Percentiles rank a stretch among this genome's conserved stretches.
These are phyloP conservation scores for Porphyrio hochstetteri DNA, from an alignment of 2,113 vertebrate genomes.

Conservation along the genomic window DNA sequence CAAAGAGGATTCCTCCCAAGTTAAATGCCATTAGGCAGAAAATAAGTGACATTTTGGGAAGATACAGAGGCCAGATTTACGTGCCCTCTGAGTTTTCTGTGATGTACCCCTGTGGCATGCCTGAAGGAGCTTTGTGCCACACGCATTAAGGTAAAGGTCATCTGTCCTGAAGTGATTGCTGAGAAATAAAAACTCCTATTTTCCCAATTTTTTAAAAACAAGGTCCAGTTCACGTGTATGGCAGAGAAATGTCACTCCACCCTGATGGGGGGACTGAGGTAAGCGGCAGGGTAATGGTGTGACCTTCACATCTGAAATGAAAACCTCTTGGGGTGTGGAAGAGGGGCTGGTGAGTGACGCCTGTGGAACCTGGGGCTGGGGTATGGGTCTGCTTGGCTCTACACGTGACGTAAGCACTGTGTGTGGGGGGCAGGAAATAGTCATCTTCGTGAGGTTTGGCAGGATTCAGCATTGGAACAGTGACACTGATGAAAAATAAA, in stretches of 20 bases:
- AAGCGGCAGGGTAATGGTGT: background rate
- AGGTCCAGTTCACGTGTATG: background rate
- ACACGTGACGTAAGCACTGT: rapidly evolving
- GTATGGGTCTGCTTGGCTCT: background rate
- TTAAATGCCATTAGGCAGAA: background rate
- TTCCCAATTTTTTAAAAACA: background rate
- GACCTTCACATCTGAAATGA: background rate
- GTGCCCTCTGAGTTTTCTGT: background rate
- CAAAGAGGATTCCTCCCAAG: background rate
- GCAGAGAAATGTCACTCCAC: background rate
- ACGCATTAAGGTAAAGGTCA: background rate
- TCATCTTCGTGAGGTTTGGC: background rate
- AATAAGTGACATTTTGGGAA: conserved; percentile 13
- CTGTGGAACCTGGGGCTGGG: background rate
- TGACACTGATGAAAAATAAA: background rate
- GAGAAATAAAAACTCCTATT: background rate
- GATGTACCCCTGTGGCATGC: background rate
- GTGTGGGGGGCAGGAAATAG: background rate
- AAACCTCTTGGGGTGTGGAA: background rate
- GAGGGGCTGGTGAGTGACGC: background rate
- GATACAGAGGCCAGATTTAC: background rate
- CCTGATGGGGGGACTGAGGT: background rate
- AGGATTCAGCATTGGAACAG: background rate
- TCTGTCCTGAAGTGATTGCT: background rate
- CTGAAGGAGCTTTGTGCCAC: background rate